These are phyloP conservation scores for Ctenomys sociabilis DNA, from an alignment of 2,113 vertebrate genomes.

Conservation along the genomic window DNA sequence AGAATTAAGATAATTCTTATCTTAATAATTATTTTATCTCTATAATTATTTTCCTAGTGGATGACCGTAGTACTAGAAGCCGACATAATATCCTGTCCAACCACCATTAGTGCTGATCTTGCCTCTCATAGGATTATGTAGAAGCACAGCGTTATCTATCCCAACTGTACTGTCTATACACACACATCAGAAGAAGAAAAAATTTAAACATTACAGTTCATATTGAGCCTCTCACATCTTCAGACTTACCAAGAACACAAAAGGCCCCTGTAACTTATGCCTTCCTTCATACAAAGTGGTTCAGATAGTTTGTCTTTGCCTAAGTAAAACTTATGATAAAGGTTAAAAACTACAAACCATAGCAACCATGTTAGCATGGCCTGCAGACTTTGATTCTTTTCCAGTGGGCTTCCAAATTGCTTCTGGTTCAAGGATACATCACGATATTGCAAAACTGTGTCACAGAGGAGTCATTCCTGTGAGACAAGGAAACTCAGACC, in stretches of 20 bases:
- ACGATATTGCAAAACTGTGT: background rate
- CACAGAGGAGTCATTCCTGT: background rate
- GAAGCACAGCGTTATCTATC: too few relatives aligned
- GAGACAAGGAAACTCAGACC: background rate
- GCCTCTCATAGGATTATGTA: too few relatives aligned
- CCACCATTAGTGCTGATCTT: too few relatives aligned
- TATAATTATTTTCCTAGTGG: too few relatives aligned
- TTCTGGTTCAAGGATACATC: background rate
- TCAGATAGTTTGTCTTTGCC: background rate
- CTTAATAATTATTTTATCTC: too few relatives aligned
- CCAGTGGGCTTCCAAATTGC: background rate
- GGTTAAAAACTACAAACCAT: background rate
- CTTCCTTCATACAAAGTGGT: conserved; percentile 3
- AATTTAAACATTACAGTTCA: background rate
- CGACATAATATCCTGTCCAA: too few relatives aligned
- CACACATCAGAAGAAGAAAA: too few relatives aligned
- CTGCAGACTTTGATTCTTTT: conserved; percentile 8
- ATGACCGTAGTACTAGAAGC: too few relatives aligned
- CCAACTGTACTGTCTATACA: too few relatives aligned
- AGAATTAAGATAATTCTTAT: too few relatives aligned
- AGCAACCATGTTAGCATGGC: background rate
- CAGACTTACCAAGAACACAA: background rate
- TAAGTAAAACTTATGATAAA: background rate
- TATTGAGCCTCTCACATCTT: background rate
- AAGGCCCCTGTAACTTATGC: background rate